Evolutionary conservation across 2,888 invertebrate genomes (phyloP).

Genomic region (Ochropacha duplaris): DNA sequence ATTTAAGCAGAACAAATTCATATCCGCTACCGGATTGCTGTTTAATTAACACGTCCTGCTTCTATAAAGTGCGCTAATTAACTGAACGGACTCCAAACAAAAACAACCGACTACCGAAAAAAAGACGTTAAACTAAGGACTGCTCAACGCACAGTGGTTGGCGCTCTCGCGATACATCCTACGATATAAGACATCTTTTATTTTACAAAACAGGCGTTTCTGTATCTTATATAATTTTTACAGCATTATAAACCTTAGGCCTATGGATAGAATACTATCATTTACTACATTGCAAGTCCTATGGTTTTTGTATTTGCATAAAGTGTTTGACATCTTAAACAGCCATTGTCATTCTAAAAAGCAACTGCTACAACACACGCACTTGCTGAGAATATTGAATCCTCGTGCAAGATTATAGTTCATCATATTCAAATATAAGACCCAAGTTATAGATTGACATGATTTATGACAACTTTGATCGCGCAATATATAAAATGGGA

Average conservation of each 20-base stretch:
- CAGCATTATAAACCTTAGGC: slow-evolving; percentile 25
- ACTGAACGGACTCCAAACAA: slow-evolving; percentile 67
- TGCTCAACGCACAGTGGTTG: slow-evolving; percentile 40
- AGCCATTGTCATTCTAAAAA: slow-evolving; percentile 55
- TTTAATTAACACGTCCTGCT: slow-evolving; percentile 66
- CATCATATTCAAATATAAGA: slow-evolving; percentile 37
- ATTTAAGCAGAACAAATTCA: slow-evolving; percentile 55
- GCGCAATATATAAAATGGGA: slow-evolving; percentile 43
- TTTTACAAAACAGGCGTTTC: neutral
- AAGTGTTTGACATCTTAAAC: slow-evolving; percentile 29
- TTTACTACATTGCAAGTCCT: slow-evolving; percentile 30
- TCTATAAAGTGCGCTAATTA: slow-evolving; percentile 63
- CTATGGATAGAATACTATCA: slow-evolving; percentile 20
- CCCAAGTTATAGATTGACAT: slow-evolving; percentile 33
- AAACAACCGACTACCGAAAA: slow-evolving; percentile 52
- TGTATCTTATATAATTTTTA: slow-evolving; percentile 17
- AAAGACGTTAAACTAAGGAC: slow-evolving; percentile 49
- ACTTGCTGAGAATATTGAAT: slow-evolving; percentile 50
- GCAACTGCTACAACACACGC: slow-evolving; percentile 37
- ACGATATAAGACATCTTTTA: slow-evolving; percentile 31
- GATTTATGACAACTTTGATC: slow-evolving; percentile 51
- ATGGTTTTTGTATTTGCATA: slow-evolving; percentile 36
- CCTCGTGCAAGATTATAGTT: slow-evolving; percentile 29
- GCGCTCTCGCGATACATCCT: slow-evolving; percentile 51
- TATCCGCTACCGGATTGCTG: slow-evolving; percentile 49